Conservation (phyloP, 2,888 invertebrate species). For the Cinara cedri region DNA sequence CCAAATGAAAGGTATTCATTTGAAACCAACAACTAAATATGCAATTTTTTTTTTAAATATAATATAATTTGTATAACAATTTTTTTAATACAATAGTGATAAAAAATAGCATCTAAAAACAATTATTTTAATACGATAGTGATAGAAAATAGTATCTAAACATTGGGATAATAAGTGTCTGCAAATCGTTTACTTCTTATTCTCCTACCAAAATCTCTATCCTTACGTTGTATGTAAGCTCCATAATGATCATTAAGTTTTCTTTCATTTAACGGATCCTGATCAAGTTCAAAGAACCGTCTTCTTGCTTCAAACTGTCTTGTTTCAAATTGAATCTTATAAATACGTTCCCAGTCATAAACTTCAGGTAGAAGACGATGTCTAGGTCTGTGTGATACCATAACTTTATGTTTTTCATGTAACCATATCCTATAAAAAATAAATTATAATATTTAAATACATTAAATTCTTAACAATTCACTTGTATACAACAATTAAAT, state of each 20-base stretch:
- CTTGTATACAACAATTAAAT: neutral
- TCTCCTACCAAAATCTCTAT: constrained; percentile 68
- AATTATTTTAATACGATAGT: neutral
- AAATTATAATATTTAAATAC: neutral
- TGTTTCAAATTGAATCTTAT: constrained; percentile 73
- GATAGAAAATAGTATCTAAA: constrained; percentile 27
- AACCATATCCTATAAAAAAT: constrained; percentile 68
- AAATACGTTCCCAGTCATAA: constrained; percentile 83
- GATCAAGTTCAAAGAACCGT: constrained; percentile 74
- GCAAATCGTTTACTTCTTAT: constrained; percentile 71
- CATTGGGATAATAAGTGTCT: constrained; percentile 60
- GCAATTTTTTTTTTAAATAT: constrained; percentile 4
- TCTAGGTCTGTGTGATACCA: constrained; percentile 58
- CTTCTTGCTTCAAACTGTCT: constrained; percentile 73
- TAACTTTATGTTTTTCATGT: constrained; percentile 72
- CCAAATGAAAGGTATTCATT: neutral
- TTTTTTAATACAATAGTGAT: neutral
- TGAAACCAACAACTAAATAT: neutral
- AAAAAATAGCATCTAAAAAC: constrained; percentile 34
- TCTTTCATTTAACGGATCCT: constrained; percentile 69
- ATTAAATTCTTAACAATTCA: neutral
- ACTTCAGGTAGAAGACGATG: constrained; percentile 69
- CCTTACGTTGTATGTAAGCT: constrained; percentile 73
- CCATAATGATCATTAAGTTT: constrained; percentile 73
- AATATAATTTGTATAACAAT: constrained; percentile 22